Conservation (phyloP, 2,113 vertebrate genomes). For the Callaeas wilsoni region DNA sequence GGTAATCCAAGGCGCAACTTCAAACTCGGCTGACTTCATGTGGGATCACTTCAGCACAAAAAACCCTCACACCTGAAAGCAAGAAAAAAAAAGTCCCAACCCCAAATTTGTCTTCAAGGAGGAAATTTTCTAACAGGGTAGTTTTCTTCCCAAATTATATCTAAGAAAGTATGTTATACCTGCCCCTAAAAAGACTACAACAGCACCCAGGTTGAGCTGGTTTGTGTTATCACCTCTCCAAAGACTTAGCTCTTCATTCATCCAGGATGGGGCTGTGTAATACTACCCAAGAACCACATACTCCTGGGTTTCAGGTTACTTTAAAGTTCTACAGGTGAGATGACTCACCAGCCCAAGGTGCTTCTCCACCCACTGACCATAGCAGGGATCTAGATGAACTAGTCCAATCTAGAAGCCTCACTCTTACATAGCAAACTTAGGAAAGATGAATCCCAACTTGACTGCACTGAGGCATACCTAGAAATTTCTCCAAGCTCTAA, state of each 20-base stretch:
- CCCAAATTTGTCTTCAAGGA: background rate
- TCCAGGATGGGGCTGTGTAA: too few species aligned
- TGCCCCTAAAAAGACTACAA: background rate
- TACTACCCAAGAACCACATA: background rate
- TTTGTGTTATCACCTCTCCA: background rate
- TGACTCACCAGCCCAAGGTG: background rate
- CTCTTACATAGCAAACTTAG: background rate
- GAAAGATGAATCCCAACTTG: background rate
- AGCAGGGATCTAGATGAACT: background rate
- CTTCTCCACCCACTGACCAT: accelerated
- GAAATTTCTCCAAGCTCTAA: background rate
- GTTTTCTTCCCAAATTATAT: background rate
- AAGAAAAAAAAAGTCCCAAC: background rate
- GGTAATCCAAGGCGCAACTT: background rate
- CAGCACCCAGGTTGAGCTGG: background rate
- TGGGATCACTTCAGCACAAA: background rate
- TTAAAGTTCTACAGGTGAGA: background rate
- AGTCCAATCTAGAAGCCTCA: background rate
- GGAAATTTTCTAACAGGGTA: background rate
- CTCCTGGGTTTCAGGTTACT: background rate
- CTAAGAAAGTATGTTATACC: background rate
- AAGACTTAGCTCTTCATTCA: background rate
- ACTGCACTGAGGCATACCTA: background rate
- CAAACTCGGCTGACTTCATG: background rate
- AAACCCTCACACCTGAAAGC: background rate